phyloP scores from a whole-genome alignment of 1,140 invertebrate genomes.

The Pantala flavescens region DNA sequence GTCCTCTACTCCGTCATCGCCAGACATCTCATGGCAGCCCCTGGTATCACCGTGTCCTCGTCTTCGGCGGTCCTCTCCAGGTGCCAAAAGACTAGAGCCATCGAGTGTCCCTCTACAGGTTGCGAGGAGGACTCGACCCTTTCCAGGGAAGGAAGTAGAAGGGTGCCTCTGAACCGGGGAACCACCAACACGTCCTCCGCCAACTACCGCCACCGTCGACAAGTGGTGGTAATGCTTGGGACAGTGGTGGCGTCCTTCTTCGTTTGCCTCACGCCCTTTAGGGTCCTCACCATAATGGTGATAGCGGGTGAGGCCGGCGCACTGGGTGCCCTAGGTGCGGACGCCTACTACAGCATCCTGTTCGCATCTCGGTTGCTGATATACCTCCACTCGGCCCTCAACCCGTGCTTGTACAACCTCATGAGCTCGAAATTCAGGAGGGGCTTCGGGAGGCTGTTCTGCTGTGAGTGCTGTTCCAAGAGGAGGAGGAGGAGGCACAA shows the following conservation, averaged over 20 bases:
- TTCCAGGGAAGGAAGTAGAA: background rate
- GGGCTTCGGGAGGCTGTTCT: constrained; percentile 58
- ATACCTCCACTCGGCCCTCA: constrained; percentile 80
- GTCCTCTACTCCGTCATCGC: constrained; percentile 75
- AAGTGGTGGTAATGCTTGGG: constrained; percentile 76
- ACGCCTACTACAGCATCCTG: constrained; percentile 71
- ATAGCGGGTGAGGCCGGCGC: constrained; percentile 58
- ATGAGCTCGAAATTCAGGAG: constrained; percentile 87
- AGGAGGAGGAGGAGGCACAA: constrained; percentile 12
- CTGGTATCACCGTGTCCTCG: constrained; percentile 31
- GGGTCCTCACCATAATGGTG: constrained; percentile 74
- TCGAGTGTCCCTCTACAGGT: background rate
- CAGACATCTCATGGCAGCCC: constrained; percentile 66
- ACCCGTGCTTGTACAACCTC: constrained; percentile 80
- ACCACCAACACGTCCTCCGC: constrained; percentile 17
- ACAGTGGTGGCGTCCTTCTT: constrained; percentile 87
- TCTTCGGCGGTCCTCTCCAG: constrained; percentile 10
- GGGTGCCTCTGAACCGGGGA: background rate
- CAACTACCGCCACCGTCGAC: constrained; percentile 28
- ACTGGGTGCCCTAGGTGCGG: constrained; percentile 51
- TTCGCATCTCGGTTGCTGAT: constrained; percentile 79
- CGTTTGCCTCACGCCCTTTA: constrained; percentile 76
- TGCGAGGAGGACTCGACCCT: background rate
- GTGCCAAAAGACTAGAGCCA: background rate
- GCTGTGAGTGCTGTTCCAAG: constrained; percentile 27